These are phyloP conservation scores for Enchytraeus crypticus DNA, from an alignment of 2,888 invertebrate species.

Conservation along the genomic window DNA sequence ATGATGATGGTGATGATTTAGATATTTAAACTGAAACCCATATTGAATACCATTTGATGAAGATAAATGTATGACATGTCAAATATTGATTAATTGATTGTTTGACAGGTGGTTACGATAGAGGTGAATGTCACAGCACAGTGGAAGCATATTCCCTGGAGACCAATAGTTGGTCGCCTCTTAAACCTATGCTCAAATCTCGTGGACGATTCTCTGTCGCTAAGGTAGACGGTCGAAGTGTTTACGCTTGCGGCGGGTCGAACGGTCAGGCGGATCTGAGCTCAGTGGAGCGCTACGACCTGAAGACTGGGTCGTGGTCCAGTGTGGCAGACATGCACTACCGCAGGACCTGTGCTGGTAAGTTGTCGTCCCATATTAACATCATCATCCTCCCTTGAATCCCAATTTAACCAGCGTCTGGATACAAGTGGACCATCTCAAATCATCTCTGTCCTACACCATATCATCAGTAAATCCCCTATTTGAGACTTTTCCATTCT, in stretches of 20 bases:
- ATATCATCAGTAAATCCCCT: too few relatives aligned
- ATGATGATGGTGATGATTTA: too few relatives aligned
- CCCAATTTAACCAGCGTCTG: too few relatives aligned
- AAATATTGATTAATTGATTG: too few relatives aligned
- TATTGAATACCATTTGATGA: too few relatives aligned
- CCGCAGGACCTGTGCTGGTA: conserved; percentile 62
- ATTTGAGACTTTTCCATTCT: too few relatives aligned
- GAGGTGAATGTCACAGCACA: conserved; percentile 79
- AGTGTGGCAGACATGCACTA: conserved; percentile 55
- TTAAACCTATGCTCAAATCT: conserved; percentile 73
- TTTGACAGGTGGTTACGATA: conserved; percentile 85
- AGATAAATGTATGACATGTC: too few relatives aligned
- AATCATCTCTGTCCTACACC: too few relatives aligned
- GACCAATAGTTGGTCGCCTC: conserved; percentile 70
- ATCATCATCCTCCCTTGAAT: too few relatives aligned
- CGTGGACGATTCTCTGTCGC: conserved; percentile 23
- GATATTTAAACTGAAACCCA: too few relatives aligned
- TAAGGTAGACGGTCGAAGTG: conserved; percentile 54
- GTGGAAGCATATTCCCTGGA: conserved; percentile 83
- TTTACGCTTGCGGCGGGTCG: conserved; percentile 69
- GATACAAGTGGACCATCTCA: too few relatives aligned
- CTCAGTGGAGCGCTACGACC: conserved; percentile 60
- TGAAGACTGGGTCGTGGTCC: conserved; percentile 52
- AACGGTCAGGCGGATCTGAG: conserved; percentile 73
- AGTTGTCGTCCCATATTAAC: too few relatives aligned